Base-by-base conservation (phyloP, 2,797 vertebrate genomes). In the Semotilus atromaculatus region DNA sequence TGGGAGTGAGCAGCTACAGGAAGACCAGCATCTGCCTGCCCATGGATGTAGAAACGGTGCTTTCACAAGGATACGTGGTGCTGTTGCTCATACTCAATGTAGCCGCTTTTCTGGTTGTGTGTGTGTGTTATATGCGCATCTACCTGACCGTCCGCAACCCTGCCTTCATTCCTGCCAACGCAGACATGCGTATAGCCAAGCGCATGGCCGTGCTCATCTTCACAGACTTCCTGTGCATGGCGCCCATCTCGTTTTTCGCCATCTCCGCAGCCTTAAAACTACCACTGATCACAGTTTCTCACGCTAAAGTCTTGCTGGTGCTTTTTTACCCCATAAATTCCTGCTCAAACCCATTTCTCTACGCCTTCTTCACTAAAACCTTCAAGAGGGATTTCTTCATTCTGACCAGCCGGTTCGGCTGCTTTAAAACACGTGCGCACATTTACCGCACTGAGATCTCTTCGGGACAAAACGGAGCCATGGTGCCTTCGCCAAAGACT, bases 21-120 rank as follows among this genome's bases (percentile, higher is more conserved):
- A 99, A 99, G 93, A 98, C 98, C 88, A 99, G 98, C 90, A 98
- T 99, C 93, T 99, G 98, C 83, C 94, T 99, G n/a, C 98, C 98
- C 5, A 99, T 99, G 98, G 97, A 99, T 26, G 96, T 99, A 74
- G 97, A 97, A 86, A 95, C 93, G 0, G 83, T 89, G 0, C 60
- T 90, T 80, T 95, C 97, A 31, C 98, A 99, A 91, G 90, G 95
- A 2, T 99, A 98, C 0, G 91, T 99, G 5, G 91, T 99, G 77
- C 94, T 93, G 34, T 93, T 99, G 9, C 92, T 99, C 13, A 94
- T 98, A 60, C 93, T 99, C 88, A 99, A 99, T 3, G 96, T 98
- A 21, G 88, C 97, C 0, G 97, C 98, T 0, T 99, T 99, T 86
- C 23, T 97, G 23, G 87, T 94, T 21, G 97, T 99, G 85, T 99